Base-by-base conservation (phyloP, 2,113 vertebrate species). In the Sinocyclocheilus maitianheensis region DNA sequence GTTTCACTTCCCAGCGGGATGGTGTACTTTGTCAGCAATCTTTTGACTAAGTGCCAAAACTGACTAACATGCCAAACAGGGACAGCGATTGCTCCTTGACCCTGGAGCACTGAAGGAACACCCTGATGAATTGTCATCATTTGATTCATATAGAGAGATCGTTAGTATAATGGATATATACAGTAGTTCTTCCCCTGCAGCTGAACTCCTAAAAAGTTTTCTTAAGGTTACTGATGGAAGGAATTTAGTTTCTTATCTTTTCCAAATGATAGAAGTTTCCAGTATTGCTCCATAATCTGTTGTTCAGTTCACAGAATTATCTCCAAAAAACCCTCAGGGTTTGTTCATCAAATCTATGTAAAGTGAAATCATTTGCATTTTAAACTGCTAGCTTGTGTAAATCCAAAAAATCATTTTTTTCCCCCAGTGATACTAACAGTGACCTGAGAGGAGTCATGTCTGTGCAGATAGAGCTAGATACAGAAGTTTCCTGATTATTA, bases 41-140 rank as follows among this genome's bases (percentile, higher is more conserved):
- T 18, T 40, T 84, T 84, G 81, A 86, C 26, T 51, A 22, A 74
- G 30, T 88, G 87, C 89, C 91, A 90, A 89, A 53, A 89, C 37
- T 83, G 67, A 85, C 51, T 90, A 88, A 89, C 86, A 84, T 65
- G 48, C 78, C 43, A 80, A 81, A 80, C 13, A 30, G 40, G 83
- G 62, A 71, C 79, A 88, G 53, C 20, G 69, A 84, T 81, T 77
- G 67, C 84, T 58, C 14, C 63, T 60, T 84, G 83, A 84, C 77
- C 26, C 26, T 34, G 20, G 34, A 82, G 10, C 77, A 62, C 34
- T 63, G 74, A 53, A 18, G 20, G 24, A 78, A 80, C 43, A 34
- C 85, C 76, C 78, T 37, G 30, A 67, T 63, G 34, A 72, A 48
- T 43, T 74, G 14, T n/a, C 14, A n/a, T 14, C 11, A 48, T 5